These are phyloP conservation scores for Achatina immaculata DNA, from an alignment of 1,140 invertebrate genomes.

Conservation along the genomic window DNA sequence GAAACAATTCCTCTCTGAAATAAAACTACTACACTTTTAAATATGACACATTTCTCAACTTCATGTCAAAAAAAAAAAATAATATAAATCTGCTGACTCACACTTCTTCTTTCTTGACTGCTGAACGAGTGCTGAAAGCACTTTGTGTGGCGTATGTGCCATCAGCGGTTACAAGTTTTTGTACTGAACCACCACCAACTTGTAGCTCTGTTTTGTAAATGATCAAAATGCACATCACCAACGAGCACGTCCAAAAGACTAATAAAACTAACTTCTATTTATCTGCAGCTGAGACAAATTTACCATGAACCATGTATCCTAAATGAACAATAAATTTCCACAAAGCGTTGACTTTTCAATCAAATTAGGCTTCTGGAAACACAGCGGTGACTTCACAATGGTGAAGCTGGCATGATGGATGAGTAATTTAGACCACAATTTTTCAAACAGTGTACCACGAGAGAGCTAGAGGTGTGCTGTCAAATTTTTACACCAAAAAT, in stretches of 20 bases:
- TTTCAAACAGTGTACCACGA: too few species aligned
- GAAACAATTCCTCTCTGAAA: too few species aligned
- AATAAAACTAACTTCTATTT: too few species aligned
- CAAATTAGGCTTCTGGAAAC: too few species aligned
- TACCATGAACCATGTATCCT: too few species aligned
- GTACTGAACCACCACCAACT: slow-evolving; percentile 59
- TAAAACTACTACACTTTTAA: neutral
- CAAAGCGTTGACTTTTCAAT: too few species aligned
- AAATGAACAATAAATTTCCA: too few species aligned
- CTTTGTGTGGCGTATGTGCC: slow-evolving; percentile 99
- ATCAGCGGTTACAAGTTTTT: slow-evolving; percentile 77
- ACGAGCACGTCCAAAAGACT: neutral
- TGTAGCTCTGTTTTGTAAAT: slow-evolving; percentile 61
- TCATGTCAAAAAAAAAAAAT: neutral
- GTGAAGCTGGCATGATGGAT: too few species aligned
- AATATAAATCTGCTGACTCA: neutral
- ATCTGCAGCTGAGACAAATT: neutral
- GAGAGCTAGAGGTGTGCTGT: too few species aligned
- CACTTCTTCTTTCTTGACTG: slow-evolving; percentile 59
- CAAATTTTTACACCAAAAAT: too few species aligned
- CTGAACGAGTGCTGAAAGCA: slow-evolving; percentile 86
- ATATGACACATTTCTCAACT: neutral
- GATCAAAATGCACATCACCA: neutral
- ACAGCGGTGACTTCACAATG: too few species aligned
- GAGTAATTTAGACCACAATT: too few species aligned